These are phyloP conservation scores for Danaus chrysippus DNA, from an alignment of 2,888 invertebrate species.

Conservation along the genomic window DNA sequence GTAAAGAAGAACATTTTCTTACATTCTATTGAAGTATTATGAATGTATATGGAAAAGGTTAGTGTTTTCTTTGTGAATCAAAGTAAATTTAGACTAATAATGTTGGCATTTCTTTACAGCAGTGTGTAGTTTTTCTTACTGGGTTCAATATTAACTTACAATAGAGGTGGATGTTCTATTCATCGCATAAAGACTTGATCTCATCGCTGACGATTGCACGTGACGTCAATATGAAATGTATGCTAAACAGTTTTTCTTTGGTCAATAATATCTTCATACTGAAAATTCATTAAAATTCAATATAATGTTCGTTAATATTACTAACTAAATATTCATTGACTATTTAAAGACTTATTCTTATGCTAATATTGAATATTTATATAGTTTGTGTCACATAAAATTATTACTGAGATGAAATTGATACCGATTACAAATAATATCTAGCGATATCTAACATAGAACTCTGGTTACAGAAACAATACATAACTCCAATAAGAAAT, in stretches of 20 bases:
- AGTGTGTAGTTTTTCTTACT: conserved; percentile 46
- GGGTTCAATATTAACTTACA: conserved; percentile 76
- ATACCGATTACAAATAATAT: background rate
- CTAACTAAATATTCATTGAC: no score
- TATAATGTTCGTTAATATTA: no score
- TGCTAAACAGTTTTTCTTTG: conserved; percentile 47
- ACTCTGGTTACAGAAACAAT: conserved; percentile 3
- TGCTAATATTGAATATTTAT: no score
- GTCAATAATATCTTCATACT: conserved; percentile 3
- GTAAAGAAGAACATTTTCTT: no score
- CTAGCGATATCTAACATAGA: background rate
- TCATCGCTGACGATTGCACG: conserved; percentile 55
- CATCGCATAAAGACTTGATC: conserved; percentile 63
- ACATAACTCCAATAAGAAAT: conserved; percentile 6
- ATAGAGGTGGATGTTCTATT: conserved; percentile 78
- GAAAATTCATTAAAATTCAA: background rate
- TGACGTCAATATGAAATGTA: conserved; percentile 64
- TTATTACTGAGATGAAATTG: no score
- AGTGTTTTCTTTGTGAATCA: background rate
- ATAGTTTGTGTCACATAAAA: no score
- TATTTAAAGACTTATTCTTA: no score
- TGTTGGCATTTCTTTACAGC: conserved; percentile 23
- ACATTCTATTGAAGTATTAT: background rate
- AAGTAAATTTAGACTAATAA: conserved; percentile 4
- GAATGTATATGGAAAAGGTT: background rate